Conservation (phyloP, 2,113 vertebrate genomes). For the Rattus rattus region DNA sequence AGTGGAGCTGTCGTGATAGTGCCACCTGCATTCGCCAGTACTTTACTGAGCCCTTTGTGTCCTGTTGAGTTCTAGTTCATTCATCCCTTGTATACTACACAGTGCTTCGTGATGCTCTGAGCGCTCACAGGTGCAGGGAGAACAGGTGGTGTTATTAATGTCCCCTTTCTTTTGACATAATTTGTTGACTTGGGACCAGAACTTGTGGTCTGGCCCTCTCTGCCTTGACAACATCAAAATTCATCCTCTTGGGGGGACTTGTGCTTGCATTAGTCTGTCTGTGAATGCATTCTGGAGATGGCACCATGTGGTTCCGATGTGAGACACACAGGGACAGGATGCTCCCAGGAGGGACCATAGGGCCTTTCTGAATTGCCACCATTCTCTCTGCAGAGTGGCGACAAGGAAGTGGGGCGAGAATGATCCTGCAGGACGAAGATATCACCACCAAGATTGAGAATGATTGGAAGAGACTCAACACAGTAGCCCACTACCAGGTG, state of each 20-base stretch:
- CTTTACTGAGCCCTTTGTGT: not conserved
- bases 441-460: constrained; percentile 92
- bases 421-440: constrained; percentile 92
- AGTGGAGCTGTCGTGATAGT: rapidly evolving
- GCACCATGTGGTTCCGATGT: rapidly evolving
- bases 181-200: not conserved
- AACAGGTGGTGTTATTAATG: not conserved
- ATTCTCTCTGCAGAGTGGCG: constrained; percentile 87
- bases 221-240: not conserved
- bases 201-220: not conserved
- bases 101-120: not conserved
- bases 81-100: not conserved
- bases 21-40: rapidly evolving
- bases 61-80: not conserved
- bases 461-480: constrained; percentile 91
- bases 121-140: not conserved
- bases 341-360: not conserved
- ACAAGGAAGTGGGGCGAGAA: constrained; percentile 87
- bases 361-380: not conserved
- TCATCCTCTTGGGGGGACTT: rapidly evolving
- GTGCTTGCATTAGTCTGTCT: not conserved
- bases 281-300: rapidly evolving
- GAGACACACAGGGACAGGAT: not conserved
- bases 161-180: not conserved
- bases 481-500: constrained; percentile 88